Evolutionary conservation across 2,113 vertebrate species (phyloP).

Genomic region (Heteronetta atricapilla): DNA sequence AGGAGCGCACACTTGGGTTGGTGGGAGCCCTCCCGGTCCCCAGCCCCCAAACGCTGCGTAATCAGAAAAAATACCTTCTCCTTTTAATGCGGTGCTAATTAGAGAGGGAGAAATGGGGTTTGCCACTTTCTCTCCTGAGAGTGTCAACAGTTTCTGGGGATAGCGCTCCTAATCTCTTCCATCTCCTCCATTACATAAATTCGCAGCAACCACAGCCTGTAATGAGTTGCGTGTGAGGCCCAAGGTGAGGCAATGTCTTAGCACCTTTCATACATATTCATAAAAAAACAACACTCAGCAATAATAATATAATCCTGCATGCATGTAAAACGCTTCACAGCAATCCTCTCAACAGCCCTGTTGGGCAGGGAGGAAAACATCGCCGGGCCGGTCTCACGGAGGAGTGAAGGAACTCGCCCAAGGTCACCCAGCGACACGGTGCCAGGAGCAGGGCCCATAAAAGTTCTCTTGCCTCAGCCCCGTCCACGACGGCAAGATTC

Average conservation of each 20-base stretch:
- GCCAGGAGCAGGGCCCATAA: not conserved
- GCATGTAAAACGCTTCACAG: not conserved
- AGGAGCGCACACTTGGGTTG: not conserved
- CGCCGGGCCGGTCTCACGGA: not conserved
- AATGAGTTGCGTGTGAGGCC: constrained; percentile 10
- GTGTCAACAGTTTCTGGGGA: constrained; percentile 30
- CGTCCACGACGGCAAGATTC: not conserved
- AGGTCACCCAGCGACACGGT: constrained; percentile 1
- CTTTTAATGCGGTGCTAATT: not conserved
- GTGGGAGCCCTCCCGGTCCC: not conserved
- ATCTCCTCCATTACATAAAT: constrained; percentile 2
- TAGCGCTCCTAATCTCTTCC: not conserved
- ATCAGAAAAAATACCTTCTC: not conserved
- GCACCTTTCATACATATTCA: constrained; percentile 28
- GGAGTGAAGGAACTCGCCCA: not conserved
- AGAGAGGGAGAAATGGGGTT: constrained; percentile 4
- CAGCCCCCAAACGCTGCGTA: not conserved
- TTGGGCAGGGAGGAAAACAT: not conserved
- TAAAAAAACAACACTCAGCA: constrained; percentile 47
- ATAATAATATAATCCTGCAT: not conserved
- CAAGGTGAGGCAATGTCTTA: constrained; percentile 29
- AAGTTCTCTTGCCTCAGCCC: not conserved
- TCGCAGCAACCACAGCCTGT: constrained; percentile 14
- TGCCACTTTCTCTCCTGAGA: constrained; percentile 36
- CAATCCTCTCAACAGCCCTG: not conserved